Evolutionary conservation across 2,797 vertebrate species (phyloP).

Genomic region (Micropoecilia bifurca): DNA sequence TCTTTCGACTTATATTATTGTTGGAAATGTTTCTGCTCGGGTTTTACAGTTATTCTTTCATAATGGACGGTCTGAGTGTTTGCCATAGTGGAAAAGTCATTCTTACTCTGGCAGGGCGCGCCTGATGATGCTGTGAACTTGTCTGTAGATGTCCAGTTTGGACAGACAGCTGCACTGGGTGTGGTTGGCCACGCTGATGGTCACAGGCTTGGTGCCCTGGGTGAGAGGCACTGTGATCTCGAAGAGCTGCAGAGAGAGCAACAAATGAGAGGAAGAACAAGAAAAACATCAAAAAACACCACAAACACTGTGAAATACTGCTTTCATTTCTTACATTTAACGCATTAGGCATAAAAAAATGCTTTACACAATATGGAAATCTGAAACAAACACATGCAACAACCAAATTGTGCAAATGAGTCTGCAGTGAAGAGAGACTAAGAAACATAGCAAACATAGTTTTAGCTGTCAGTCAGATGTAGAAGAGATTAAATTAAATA

Average conservation of each 20-base stretch:
- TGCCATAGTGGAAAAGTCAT: not conserved
- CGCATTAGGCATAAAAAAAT: not conserved
- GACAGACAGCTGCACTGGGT: slow-evolving; percentile 96
- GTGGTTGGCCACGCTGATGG: slow-evolving; percentile 96
- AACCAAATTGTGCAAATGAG: no score
- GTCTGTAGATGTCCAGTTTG: slow-evolving; percentile 93
- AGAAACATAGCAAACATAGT: no score
- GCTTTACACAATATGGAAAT: no score
- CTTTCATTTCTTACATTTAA: not conserved
- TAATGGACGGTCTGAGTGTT: not conserved
- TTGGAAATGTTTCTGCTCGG: not conserved
- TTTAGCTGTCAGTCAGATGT: no score
- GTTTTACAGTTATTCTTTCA: not conserved
- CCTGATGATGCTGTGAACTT: slow-evolving; percentile 96
- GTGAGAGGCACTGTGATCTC: slow-evolving; percentile 95
- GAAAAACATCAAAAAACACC: not conserved
- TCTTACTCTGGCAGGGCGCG: slow-evolving; percentile 93
- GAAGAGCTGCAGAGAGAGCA: slow-evolving; percentile 85
- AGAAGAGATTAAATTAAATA: no score
- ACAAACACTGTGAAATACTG: not conserved
- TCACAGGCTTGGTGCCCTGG: slow-evolving; percentile 92
- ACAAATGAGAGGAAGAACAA: slow-evolving; percentile 42
- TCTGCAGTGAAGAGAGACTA: no score
- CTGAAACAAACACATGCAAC: no score
- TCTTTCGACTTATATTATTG: not conserved